Base-by-base conservation (phyloP, 2,797 vertebrate genomes). In the Taenioides sp. region DNA sequence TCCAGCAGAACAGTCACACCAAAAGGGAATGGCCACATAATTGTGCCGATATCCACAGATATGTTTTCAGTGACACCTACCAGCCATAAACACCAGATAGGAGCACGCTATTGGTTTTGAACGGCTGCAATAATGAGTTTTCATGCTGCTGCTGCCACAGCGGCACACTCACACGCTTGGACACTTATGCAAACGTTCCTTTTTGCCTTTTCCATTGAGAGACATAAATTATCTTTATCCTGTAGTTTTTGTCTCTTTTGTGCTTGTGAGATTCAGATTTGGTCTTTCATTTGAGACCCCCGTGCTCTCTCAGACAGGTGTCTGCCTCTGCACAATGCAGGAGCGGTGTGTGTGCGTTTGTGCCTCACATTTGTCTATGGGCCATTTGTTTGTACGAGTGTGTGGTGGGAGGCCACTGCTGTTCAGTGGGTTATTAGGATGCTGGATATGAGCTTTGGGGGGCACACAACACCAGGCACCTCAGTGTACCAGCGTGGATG, bases 201-300 rank as follows among this genome's bases (percentile, higher is more conserved):
- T 75, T 86, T 84, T 85, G 69, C 84, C 70, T 86, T 78, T 84
- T 79, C 77, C 77, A 75, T 80, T 76, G 73, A 83, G 87, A 79
- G 76, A 91, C 91, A 93, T 89, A 92, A 92, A 93, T 92, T 88
- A 91, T 87, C 86, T 90, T 92, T 86, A 88, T 92, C 87, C 86
- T 88, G 78, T 80, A 57, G 68, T 52, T 87, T 78, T 89, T 81
- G 86, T 80, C 84, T 81, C 85, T 81, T 90, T 90, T 87, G 86
- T 88, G 87, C 87, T 80, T 88, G 80, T 84, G 86, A 88, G 80
- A 90, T 90, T 89, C 82, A 86, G 77, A 88, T 90, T 79, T 75
- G 71, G 85, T 81, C 86, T 92, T 93, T 94, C 86, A 92, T 92
- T 91, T 77, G 85, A 80, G 84, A 86, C 87, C 85, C 88, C 92